A percentile compares a stretch with the other conserved stretches of the same genome.
These are phyloP conservation scores for Siniperca obscura DNA, from an alignment of 2,797 vertebrate species.

Conservation along the genomic window DNA sequence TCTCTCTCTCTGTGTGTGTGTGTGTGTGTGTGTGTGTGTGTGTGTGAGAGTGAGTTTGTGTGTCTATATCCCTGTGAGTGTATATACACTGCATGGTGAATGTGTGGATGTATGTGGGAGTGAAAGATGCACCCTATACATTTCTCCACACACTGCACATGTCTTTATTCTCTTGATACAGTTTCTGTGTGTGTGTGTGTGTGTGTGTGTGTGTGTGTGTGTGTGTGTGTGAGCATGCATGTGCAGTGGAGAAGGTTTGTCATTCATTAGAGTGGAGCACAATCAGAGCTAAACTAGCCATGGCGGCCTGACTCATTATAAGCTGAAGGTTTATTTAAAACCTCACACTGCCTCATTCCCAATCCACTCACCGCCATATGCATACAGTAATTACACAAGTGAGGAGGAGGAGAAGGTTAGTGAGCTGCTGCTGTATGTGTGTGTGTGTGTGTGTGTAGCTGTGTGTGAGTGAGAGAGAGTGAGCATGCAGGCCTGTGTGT, in stretches of 20 bases:
- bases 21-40: constrained; percentile 26
- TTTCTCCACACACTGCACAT: constrained; percentile 45
- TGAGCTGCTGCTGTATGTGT: constrained; percentile 67
- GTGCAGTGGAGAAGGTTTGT: constrained; percentile 73
- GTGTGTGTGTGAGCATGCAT: constrained; percentile 30
- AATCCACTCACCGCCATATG: constrained; percentile 94
- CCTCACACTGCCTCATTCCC: constrained; percentile 89
- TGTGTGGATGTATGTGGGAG: constrained; percentile 8
- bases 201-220: constrained; percentile 29
- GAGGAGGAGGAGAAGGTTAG: constrained; percentile 88
- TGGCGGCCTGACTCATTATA: constrained; percentile 87
- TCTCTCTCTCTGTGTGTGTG: too few relatives aligned
- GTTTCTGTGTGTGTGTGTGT: background rate
- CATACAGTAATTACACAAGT: constrained; percentile 95
- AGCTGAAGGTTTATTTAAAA: constrained; percentile 90
- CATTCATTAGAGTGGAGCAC: constrained; percentile 86
- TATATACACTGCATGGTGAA: background rate
- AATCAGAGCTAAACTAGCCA: constrained; percentile 88
- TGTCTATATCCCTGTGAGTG: constrained; percentile 14
- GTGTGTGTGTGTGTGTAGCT: constrained; percentile 50
- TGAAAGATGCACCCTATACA: constrained; percentile 49
- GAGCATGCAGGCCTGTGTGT: constrained; percentile 71
- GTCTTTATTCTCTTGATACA: constrained; percentile 60
- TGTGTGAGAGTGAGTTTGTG: constrained; percentile 34
- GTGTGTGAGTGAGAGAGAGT: constrained; percentile 51